Conservation (phyloP, 2,888 invertebrate species). For the Plusia festucae region DNA sequence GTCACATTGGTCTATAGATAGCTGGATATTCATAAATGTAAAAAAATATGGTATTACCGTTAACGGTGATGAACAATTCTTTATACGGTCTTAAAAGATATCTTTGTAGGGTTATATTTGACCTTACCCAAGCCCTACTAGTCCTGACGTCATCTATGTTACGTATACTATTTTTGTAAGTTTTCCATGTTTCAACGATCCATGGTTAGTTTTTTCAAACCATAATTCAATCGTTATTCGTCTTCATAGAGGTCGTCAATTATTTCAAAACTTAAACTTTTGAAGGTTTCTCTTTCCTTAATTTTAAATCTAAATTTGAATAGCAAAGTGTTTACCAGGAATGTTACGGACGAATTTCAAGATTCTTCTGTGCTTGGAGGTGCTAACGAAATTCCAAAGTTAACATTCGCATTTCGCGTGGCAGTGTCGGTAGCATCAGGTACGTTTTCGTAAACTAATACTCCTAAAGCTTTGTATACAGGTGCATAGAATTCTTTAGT, state of each 20-base stretch:
- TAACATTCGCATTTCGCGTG: slow-evolving; percentile 34
- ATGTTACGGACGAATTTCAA: neutral
- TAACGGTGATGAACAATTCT: neutral
- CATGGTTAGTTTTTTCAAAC: no score
- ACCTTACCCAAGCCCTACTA: no score
- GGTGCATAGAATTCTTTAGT: neutral
- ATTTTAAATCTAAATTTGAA: neutral
- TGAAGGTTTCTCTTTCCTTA: no score
- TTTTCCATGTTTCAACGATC: no score
- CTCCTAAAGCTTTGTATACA: slow-evolving; percentile 21
- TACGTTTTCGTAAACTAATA: slow-evolving; percentile 14
- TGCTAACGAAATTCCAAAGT: slow-evolving; percentile 34
- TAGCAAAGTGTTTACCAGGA: neutral
- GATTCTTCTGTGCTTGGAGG: slow-evolving; percentile 5
- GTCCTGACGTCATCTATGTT: no score
- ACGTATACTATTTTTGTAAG: no score
- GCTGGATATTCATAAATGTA: neutral
- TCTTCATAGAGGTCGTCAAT: no score
- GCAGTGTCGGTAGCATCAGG: slow-evolving; percentile 22
- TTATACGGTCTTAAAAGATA: neutral
- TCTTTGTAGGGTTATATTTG: no score
- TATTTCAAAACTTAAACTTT: no score
- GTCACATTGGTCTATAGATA: slow-evolving; percentile 3
- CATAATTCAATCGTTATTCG: no score
- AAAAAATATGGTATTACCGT: neutral